Evolutionary conservation across 30 jellyfish, hydroid and myxozoan species (phyloP), one percentile per base, ranked within the genome.

Genomic region (Hydractinia symbiolongicarpus): DNA sequence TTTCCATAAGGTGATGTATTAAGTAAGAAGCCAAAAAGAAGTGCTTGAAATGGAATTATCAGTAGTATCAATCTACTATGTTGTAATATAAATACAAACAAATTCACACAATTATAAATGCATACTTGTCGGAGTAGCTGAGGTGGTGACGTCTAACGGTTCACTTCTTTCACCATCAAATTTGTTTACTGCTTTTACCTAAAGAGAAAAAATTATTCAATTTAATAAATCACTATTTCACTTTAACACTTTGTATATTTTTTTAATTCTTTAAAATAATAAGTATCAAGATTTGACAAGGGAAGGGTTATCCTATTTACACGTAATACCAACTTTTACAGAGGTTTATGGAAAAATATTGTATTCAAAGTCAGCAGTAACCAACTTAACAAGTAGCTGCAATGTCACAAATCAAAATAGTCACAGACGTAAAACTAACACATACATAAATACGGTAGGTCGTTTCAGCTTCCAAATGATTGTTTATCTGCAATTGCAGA

Each of bases 381-480:
- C 78, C 1, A 10, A 21, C 52, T 21, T 20, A 50, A 68, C 13
- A 16, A 13, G 21, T n/a, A 14, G 1, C 52, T 16, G 50, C 11
- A 58, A 58, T 3, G 16, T 11, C 19, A 58, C 69, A 13, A 17
- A 17, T 11, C 1, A 1, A 17, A 58, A 58, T 1, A 13, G 69
- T 13, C 15, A 58, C 69, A 58, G 69, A 11, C 15, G 3, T 58
- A 11, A 0, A 11, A 58, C 15, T 17, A 13, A 30, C 80, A 20
- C 80, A 19, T 53, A 67, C 78, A 16, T 67, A 40, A 20, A 71
- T 71, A 20, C 61, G 17, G 61, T 71, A 71, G 9, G 61, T 30
- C 51, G 56, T 71, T 71, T 71, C 80, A 71, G 80, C 67, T 71
- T 71, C 56, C 11, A 71, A n/a, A 20, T 71, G 17, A 20, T 75